A percentile compares a stretch with the other conserved stretches of the same genome.
phyloP scores from a whole-genome alignment of 2,113 vertebrate species.

The Vidua chalybeata region DNA sequence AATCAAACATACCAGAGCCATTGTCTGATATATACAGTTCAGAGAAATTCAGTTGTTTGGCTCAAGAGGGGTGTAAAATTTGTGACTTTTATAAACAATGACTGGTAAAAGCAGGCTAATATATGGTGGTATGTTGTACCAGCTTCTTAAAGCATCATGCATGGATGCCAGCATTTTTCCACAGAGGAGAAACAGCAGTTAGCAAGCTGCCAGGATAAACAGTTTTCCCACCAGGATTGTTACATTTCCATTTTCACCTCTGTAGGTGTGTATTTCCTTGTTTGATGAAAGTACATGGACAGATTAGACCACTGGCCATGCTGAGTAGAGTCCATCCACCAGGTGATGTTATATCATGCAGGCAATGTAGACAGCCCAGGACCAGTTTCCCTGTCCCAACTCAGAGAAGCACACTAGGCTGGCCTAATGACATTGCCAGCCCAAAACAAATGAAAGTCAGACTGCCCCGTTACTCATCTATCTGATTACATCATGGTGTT shows the following conservation, averaged over 20 bases:
- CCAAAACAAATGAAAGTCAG: not conserved
- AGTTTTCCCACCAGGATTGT: not conserved
- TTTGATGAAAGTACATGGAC: not conserved
- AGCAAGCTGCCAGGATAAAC: slow-evolving; percentile 34
- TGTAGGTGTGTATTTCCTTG: not conserved
- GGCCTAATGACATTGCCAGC: not conserved
- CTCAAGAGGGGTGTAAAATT: not conserved
- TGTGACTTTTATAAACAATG: not conserved
- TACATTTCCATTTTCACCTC: slow-evolving; percentile 49
- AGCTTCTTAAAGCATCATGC: not conserved
- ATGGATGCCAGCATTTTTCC: not conserved
- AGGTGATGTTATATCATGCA: not conserved
- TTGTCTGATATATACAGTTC: not conserved
- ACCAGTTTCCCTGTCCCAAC: not conserved
- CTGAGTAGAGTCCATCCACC: not conserved
- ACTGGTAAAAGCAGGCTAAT: not conserved
- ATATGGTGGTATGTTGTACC: not conserved
- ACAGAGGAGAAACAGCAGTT: not conserved
- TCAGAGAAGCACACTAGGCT: not conserved
- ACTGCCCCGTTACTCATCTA: slow-evolving; percentile 13
- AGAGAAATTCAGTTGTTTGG: not conserved
- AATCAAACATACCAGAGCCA: not conserved
- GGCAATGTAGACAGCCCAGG: not conserved
- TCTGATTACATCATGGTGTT: slow-evolving; percentile 41
- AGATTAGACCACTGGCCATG: not conserved